Evolutionary conservation across 92 coral and sea anemone genomes (phyloP).

Genomic region (Palythoa grandiflora): DNA sequence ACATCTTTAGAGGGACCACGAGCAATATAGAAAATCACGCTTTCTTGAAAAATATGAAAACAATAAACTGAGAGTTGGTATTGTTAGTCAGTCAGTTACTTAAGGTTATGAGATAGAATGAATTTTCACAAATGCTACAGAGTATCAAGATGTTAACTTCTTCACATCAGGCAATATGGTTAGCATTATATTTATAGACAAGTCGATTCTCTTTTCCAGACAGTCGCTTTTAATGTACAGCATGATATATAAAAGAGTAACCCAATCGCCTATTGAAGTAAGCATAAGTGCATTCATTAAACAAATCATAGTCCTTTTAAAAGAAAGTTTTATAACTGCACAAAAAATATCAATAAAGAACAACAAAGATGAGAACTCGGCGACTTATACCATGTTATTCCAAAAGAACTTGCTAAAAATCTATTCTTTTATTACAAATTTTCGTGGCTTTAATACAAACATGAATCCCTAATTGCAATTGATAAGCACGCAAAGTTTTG

Average conservation of each 20-base stretch:
- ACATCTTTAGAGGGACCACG: slow-evolving; percentile 32
- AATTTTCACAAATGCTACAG: not conserved
- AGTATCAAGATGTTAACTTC: not conserved
- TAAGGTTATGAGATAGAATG: not conserved
- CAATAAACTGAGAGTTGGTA: slow-evolving; percentile 14
- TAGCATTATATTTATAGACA: slow-evolving; percentile 30
- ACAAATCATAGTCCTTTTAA: slow-evolving; percentile 13
- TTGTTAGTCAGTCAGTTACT: not conserved
- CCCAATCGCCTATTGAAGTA: slow-evolving; percentile 34
- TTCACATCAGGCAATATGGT: slow-evolving; percentile 27
- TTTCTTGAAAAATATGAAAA: slow-evolving; percentile 31
- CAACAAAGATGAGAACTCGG: not conserved
- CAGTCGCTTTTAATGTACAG: slow-evolving; percentile 36
- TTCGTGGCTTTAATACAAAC: slow-evolving; percentile 6
- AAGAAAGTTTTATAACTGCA: slow-evolving; percentile 1
- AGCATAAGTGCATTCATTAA: slow-evolving; percentile 29
- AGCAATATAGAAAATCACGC: slow-evolving; percentile 48
- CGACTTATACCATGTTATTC: not conserved
- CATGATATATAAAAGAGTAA: slow-evolving; percentile 11
- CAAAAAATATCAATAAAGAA: not conserved
- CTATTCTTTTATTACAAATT: not conserved
- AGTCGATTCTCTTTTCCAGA: slow-evolving; percentile 46
- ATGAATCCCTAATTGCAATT: not conserved
- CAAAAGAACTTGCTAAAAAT: not conserved
- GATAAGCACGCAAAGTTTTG: not conserved